These are phyloP conservation scores for Leptinotarsa lineolata DNA, from an alignment of 1,140 invertebrate species.

Conservation along the genomic window DNA sequence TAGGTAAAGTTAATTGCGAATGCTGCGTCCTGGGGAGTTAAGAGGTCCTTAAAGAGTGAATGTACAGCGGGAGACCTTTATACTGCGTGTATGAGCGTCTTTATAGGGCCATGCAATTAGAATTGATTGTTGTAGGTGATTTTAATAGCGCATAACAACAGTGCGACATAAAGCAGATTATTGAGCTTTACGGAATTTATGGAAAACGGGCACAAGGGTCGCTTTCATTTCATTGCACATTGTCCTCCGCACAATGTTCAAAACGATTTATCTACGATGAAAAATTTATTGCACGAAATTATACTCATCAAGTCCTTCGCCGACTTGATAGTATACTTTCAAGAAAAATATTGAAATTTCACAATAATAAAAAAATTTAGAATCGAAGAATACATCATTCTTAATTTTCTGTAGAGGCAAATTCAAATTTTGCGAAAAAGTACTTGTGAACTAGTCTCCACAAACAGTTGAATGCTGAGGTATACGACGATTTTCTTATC, in stretches of 20 bases:
- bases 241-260: conserved; percentile 4
- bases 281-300: not conserved
- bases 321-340: no score
- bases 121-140: conserved; percentile 56
- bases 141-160: conserved; percentile 50
- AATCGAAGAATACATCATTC: no score
- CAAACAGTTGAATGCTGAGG: no score
- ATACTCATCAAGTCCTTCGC: not conserved
- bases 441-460: no score
- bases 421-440: no score
- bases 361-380: no score
- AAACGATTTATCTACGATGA: conserved; percentile 11
- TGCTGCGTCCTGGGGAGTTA: conserved; percentile 47
- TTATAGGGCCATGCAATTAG: conserved; percentile 55
- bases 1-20: conserved; percentile 49
- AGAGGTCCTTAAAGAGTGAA: conserved; percentile 51
- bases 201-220: conserved; percentile 24
- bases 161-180: conserved; percentile 50
- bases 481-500: no score
- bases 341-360: no score
- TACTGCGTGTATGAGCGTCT: conserved; percentile 45
- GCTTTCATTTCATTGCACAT: conserved; percentile 18
- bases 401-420: no score
- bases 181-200: conserved; percentile 50
- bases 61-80: conserved; percentile 50